phyloP scores from a whole-genome alignment of 92 coral and sea anemone genomes.

The Paramuricea clavata region DNA sequence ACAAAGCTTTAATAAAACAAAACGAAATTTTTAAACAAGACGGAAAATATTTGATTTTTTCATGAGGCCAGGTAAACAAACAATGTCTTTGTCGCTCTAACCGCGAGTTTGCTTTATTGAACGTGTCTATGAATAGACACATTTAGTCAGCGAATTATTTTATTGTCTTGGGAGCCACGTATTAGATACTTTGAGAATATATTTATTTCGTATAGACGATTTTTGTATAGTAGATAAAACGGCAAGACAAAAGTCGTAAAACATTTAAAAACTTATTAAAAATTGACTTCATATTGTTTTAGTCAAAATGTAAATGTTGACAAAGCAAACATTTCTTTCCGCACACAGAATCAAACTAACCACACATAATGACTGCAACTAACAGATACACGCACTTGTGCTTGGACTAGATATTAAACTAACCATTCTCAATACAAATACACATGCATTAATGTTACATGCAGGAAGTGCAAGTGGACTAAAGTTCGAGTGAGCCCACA shows the following conservation, averaged over 20 bases:
- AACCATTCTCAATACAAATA: conserved; percentile 34
- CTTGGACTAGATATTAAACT: conserved; percentile 10
- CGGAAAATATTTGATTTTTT: conserved; percentile 37
- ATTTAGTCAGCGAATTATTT: neutral
- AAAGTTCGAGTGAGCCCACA: too few relatives aligned
- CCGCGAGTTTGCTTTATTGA: neutral
- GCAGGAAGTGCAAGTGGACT: neutral
- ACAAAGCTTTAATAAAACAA: conserved; percentile 25
- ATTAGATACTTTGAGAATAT: neutral
- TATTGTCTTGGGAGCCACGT: neutral
- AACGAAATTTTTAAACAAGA: conserved; percentile 44
- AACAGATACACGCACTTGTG: conserved; percentile 12
- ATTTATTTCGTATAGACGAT: neutral
- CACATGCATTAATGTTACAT: neutral
- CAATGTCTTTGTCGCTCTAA: neutral
- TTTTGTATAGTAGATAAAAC: neutral
- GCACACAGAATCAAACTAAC: conserved; percentile 13
- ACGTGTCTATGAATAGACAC: neutral
- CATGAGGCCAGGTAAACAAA: conserved; percentile 35
- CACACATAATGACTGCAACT: conserved; percentile 10
- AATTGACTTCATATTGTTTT: conserved; percentile 36
- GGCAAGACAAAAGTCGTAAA: conserved; percentile 21
- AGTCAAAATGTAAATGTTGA: conserved; percentile 22
- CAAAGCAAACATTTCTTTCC: conserved; percentile 14
- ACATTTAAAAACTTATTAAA: conserved; percentile 55